Evolutionary conservation across 2,797 vertebrate species (phyloP), one percentile per base, ranked within the genome.

Genomic region (Lacerta bilineata): DNA sequence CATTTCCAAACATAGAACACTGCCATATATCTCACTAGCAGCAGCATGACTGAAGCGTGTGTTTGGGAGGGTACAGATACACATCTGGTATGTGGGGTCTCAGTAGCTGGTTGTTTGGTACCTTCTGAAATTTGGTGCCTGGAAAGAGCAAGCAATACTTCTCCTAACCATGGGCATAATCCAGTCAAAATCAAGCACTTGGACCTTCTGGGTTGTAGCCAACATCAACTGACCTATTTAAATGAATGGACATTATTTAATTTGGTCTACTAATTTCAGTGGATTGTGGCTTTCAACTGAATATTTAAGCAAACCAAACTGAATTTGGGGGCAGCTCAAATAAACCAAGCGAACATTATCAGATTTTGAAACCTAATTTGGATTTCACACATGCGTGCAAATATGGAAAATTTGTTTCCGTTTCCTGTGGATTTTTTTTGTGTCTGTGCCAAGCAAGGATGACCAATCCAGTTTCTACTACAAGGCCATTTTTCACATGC

Each of bases 331-430:
- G 25, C n/a, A 25, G 43, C 55, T 88, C 87, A 83, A 82, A 86
- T 80, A 80, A 0, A 13, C 59, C 33, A 91, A 93, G 83, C 59
- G 20, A 80, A 86, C 46, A 39, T 2, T 84, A 50, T 71, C 66
- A 43, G 25, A 9, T 69, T 80, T 75, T 8, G 25, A 92, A 71
- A 80, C 13, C 1, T 91, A 46, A 87, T 10, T 85, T 80, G 64
- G 39, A 41, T 68, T 18, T 61, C 3, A 50, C 25, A 17, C 25
- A 85, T 1, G 36, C 11, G 59, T 80, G 18, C 29, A n/a, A 59
- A 29, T 43, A 10, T 50, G 0, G 1, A n/a, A 83, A 88, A 0
- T 10, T 43, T 20, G 9, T 0, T 29, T 36, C 8, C 2, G 4
- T 10, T 64, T 50, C 33, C 36, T 20, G 29, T 33, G 36, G n/a